Conservation (phyloP, 2,797 vertebrate species). For the Prionace glauca region DNA sequence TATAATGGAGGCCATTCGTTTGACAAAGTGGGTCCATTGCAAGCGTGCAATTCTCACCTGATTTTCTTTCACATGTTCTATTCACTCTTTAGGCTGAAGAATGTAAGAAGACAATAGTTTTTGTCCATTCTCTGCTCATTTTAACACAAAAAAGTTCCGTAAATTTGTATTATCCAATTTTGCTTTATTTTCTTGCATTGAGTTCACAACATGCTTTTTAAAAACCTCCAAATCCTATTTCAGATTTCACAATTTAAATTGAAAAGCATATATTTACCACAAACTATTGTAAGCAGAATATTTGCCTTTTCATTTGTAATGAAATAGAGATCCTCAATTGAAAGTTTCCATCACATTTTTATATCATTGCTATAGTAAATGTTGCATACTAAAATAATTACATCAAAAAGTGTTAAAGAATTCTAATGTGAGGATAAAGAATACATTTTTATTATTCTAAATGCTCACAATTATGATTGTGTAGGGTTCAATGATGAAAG, state of each 20-base stretch:
- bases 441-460: not conserved
- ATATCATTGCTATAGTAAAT: not conserved
- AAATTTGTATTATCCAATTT: not conserved
- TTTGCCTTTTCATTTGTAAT: not conserved
- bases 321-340: not conserved
- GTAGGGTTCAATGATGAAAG: slow-evolving; percentile 8
- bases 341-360: not conserved
- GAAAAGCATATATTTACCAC: not conserved
- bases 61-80: not conserved
- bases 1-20: not conserved
- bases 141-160: not conserved
- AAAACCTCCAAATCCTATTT: not conserved
- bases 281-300: not conserved
- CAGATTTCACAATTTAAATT: not conserved
- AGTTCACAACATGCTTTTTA: not conserved
- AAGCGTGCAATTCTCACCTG: not conserved
- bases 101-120: not conserved
- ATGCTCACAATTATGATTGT: slow-evolving; percentile 7
- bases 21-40: not conserved
- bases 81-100: not conserved
- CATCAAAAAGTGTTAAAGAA: not conserved
- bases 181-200: not conserved
- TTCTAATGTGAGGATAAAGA: not conserved
- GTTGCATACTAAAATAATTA: slow-evolving; percentile 10
- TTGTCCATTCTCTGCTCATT: not conserved